Percentiles rank a stretch among this genome's conserved stretches.
These are phyloP conservation scores for Silurus meridionalis DNA, from an alignment of 2,113 vertebrate genomes.

Conservation along the genomic window DNA sequence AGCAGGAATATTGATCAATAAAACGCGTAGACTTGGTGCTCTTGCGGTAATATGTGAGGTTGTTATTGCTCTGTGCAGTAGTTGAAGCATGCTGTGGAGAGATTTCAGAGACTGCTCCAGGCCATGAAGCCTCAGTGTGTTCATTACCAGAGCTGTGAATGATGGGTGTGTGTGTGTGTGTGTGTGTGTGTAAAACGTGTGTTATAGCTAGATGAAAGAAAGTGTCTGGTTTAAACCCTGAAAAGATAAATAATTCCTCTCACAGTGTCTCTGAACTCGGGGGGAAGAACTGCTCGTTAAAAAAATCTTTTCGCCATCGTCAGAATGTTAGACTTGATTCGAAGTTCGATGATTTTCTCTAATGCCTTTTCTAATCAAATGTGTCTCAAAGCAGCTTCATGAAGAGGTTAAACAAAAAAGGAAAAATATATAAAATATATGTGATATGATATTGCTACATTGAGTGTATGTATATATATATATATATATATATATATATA, in stretches of 20 bases:
- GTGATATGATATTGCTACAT: too few species aligned
- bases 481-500: too few species aligned
- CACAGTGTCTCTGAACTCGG: neutral
- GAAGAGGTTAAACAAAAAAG: neutral
- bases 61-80: neutral
- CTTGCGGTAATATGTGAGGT: neutral
- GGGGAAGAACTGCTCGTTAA: conserved; percentile 7
- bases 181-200: neutral
- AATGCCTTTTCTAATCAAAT: neutral
- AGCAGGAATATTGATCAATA: neutral
- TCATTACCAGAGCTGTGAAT: conserved; percentile 12
- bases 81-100: neutral
- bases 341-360: neutral
- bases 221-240: conserved; percentile 22
- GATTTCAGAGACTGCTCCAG: conserved; percentile 24
- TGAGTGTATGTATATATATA: too few species aligned
- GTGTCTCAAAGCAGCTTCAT: neutral
- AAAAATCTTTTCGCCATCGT: neutral
- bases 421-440: neutral
- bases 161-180: conserved; percentile 5
- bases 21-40: neutral
- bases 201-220: conserved; percentile 34
- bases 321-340: neutral
- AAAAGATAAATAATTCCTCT: conserved; percentile 29
- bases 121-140: conserved; percentile 19